Evolutionary conservation across 2,113 vertebrate species (phyloP), one percentile per base, ranked within the genome.

Genomic region (Microcebus murinus): DNA sequence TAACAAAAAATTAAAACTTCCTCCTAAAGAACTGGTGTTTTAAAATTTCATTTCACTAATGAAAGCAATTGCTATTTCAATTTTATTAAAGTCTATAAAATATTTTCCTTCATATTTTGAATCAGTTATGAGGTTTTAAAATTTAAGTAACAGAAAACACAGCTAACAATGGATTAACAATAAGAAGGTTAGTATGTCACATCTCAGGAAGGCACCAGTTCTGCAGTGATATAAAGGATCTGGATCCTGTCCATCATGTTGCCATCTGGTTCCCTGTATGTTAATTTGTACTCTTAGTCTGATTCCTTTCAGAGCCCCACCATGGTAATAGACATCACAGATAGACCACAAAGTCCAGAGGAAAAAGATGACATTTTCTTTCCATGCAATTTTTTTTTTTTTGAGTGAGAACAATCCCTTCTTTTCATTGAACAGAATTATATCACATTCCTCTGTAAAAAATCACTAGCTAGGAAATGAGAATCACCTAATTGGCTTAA

Each of bases 1-100:
- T 85, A 84, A 18, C 15, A 88, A 36, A 65, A 61, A 95, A 79
- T 52, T 2, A 96, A 77, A 89, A 92, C 25, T 91, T 81, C 25
- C 36, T 94, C 55, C 77, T 79, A 9, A 82, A 52, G 14, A 67
- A 11, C 12, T 74, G 10, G 11, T 76, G 70, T 59, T 39, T 36
- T 70, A 65, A 48, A 34, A 74, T 67, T 71, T 84, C 23, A 67
- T 59, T 92, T 95, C 31, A 45, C 29, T 67, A 79, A 59, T 57
- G 27, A 88, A 91, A 92, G 67, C 14, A 14, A 70, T 59, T 82
- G 3, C 21, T 77, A 9, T 73, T 86, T 91, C n/a, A 76, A 50
- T 81, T 90, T 76, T 25, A 55, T 29, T n/a, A 23, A 70, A 31
- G 42, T 81, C n/a, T 87, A 12, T 70, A 52, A 93, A 67, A 48